phyloP scores from a whole-genome alignment of 2,113 vertebrate genomes.

The Pterocles gutturalis region DNA sequence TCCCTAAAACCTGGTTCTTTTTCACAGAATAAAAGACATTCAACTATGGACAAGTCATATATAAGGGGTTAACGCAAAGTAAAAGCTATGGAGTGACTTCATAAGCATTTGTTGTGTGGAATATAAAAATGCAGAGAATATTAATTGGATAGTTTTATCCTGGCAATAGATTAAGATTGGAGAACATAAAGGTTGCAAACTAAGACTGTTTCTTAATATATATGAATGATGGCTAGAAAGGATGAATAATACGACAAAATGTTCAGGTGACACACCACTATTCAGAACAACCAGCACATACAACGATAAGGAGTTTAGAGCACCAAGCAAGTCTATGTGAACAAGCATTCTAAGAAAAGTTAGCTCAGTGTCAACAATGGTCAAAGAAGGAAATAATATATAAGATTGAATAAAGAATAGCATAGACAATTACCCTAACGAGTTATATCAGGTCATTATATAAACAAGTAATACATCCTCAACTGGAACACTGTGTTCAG shows the following conservation, averaged over 20 bases:
- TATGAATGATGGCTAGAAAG: background rate
- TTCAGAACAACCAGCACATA: background rate
- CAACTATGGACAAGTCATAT: background rate
- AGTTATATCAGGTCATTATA: background rate
- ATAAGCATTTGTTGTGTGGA: background rate
- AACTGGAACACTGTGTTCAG: background rate
- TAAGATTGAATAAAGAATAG: background rate
- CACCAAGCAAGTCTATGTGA: background rate
- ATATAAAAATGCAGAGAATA: background rate
- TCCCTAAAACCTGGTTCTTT: background rate
- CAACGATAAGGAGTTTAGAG: background rate
- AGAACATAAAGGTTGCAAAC: background rate
- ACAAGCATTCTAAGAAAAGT: background rate
- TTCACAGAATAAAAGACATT: background rate
- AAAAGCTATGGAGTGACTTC: background rate
- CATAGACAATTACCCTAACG: background rate
- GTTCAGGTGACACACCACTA: background rate
- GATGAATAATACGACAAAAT: background rate
- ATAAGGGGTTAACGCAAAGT: background rate
- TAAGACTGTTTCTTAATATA: background rate
- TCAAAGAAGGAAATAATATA: background rate
- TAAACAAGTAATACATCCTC: background rate
- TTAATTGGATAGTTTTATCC: background rate
- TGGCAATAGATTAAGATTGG: background rate
- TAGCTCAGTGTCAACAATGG: background rate